phyloP scores from a whole-genome alignment of 2,113 vertebrate species.

The Prunella himalayana region DNA sequence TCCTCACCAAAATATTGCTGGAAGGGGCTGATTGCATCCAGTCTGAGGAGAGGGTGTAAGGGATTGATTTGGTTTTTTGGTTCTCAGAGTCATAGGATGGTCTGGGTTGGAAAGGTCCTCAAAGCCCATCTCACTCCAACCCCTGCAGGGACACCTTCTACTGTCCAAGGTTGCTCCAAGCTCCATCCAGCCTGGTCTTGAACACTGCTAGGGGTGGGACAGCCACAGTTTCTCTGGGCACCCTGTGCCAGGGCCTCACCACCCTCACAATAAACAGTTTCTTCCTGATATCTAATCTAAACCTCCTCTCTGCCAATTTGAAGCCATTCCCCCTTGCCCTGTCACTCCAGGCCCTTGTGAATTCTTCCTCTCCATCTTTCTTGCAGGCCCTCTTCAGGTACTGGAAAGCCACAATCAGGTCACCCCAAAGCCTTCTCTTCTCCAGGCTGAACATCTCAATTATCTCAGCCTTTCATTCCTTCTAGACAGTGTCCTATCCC shows the following conservation, averaged over 20 bases:
- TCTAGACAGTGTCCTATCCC: background rate
- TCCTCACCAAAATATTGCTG: background rate
- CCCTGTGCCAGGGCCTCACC: background rate
- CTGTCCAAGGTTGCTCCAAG: background rate
- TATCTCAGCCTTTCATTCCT: background rate
- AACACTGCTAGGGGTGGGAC: background rate
- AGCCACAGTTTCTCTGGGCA: background rate
- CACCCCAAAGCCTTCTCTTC: background rate
- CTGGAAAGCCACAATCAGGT: background rate
- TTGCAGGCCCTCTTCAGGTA: background rate
- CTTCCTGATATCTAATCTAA: background rate
- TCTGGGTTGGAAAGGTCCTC: background rate
- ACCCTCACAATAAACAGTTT: background rate
- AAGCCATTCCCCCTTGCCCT: background rate
- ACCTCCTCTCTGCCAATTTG: background rate
- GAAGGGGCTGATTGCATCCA: background rate
- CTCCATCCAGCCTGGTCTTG: fast-evolving
- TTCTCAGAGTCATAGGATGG: background rate
- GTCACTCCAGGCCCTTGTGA: background rate
- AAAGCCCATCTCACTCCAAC: fast-evolving
- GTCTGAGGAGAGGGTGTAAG: background rate
- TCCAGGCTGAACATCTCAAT: background rate
- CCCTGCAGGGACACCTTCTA: background rate
- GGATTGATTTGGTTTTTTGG: background rate
- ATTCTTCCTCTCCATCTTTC: background rate